These are phyloP conservation scores for Carpatolechia fugitivella DNA, from an alignment of 2,888 invertebrate genomes.

Conservation along the genomic window DNA sequence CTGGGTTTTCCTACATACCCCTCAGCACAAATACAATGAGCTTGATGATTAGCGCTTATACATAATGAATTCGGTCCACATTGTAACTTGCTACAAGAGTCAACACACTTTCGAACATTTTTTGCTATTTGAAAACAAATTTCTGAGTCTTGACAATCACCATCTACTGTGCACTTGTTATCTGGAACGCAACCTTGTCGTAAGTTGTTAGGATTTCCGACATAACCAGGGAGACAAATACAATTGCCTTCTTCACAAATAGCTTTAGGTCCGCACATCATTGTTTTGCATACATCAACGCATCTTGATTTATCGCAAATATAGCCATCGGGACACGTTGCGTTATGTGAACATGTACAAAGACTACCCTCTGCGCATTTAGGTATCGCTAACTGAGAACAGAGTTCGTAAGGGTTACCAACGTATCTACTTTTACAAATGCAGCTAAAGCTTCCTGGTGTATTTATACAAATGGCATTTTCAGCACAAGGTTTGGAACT, in stretches of 20 bases:
- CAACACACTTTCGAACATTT: constrained; percentile 89
- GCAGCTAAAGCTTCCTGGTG: constrained; percentile 93
- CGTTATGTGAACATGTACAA: constrained; percentile 84
- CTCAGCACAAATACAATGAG: constrained; percentile 91
- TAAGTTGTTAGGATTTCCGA: constrained; percentile 86
- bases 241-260: constrained; percentile 89
- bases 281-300: constrained; percentile 86
- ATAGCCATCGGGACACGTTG: constrained; percentile 88
- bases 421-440: constrained; percentile 90
- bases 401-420: constrained; percentile 93
- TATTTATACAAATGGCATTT: constrained; percentile 94
- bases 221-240: constrained; percentile 87
- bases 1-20: constrained; percentile 91
- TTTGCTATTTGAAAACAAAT: constrained; percentile 93
- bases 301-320: constrained; percentile 87
- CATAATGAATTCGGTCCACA: constrained; percentile 95
- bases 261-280: constrained; percentile 89
- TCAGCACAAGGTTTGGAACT: constrained; percentile 87
- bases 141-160: constrained; percentile 89
- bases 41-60: constrained; percentile 89
- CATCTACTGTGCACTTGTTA: constrained; percentile 89
- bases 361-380: constrained; percentile 84
- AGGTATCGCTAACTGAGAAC: constrained; percentile 84
- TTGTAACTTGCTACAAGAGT: constrained; percentile 91
- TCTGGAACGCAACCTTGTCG: constrained; percentile 84